Conservation (phyloP, 2,888 invertebrate species). For the Sesia bembeciformis region DNA sequence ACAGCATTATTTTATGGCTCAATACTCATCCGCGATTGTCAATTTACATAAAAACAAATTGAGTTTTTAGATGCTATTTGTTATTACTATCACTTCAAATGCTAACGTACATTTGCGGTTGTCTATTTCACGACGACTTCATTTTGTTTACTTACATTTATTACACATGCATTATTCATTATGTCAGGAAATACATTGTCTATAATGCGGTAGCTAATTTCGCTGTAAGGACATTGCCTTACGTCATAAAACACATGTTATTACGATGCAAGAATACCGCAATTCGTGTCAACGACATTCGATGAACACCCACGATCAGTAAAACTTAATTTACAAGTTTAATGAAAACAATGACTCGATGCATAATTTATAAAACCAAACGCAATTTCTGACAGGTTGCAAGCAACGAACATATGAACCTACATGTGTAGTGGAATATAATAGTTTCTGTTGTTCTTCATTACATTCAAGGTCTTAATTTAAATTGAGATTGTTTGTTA, state of each 20-base stretch:
- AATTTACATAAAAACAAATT: not conserved
- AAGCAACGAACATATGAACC: too few relatives aligned
- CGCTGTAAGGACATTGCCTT: slow-evolving; percentile 4
- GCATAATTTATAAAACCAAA: slow-evolving; percentile 21
- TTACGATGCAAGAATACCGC: slow-evolving; percentile 3
- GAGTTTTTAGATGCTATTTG: not conserved
- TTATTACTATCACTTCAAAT: not conserved
- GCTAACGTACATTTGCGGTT: not conserved
- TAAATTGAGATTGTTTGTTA: too few relatives aligned
- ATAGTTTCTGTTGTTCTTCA: too few relatives aligned
- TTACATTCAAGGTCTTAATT: too few relatives aligned
- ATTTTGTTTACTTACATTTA: not conserved
- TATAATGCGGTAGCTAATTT: not conserved
- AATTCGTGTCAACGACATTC: slow-evolving; percentile 5
- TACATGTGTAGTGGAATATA: too few relatives aligned
- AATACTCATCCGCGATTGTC: not conserved
- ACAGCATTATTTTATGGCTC: not conserved
- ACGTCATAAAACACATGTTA: slow-evolving; percentile 13
- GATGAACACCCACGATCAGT: slow-evolving; percentile 17
- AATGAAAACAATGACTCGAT: slow-evolving; percentile 21
- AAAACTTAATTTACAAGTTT: slow-evolving; percentile 24
- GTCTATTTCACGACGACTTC: not conserved
- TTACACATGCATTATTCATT: not conserved
- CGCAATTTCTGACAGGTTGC: slow-evolving; percentile 10
- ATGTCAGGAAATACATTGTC: not conserved